These are phyloP conservation scores for Chloroceryle aenea DNA, from an alignment of 2,113 vertebrate species.

Conservation along the genomic window DNA sequence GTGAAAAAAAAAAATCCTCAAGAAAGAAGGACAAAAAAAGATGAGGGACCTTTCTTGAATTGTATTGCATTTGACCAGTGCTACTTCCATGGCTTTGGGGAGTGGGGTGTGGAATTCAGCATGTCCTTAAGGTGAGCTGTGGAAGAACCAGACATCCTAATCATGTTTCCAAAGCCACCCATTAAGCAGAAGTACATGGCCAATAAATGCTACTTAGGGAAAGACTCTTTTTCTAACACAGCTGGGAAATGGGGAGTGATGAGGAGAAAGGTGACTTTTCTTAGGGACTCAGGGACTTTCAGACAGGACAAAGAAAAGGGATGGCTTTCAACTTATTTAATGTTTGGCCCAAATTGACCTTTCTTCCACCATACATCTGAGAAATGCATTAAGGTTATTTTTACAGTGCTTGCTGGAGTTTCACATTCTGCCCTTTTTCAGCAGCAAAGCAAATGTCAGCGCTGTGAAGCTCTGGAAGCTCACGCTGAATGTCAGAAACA, in stretches of 20 bases:
- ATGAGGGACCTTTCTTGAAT: not conserved
- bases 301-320: not conserved
- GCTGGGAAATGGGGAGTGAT: not conserved
- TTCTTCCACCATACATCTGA: not conserved
- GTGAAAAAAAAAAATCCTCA: not conserved
- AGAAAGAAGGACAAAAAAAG: not conserved
- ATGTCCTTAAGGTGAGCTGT: not conserved
- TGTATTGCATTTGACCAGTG: not conserved
- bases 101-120: not conserved
- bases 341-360: not conserved
- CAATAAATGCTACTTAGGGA: not conserved
- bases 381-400: not conserved
- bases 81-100: not conserved
- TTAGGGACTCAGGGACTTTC: not conserved
- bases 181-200: not conserved
- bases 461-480: not conserved
- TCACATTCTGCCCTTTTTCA: not conserved
- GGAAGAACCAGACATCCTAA: not conserved
- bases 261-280: not conserved
- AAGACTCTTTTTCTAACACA: not conserved
- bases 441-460: slow-evolving; percentile 52
- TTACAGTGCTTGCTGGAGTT: not conserved
- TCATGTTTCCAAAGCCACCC: not conserved
- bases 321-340: not conserved
- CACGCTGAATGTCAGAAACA: slow-evolving; percentile 13